A percentile compares a stretch with the other conserved stretches of the same genome.
phyloP scores from a whole-genome alignment of 2,797 vertebrate genomes.

The Diplodus sargus region DNA sequence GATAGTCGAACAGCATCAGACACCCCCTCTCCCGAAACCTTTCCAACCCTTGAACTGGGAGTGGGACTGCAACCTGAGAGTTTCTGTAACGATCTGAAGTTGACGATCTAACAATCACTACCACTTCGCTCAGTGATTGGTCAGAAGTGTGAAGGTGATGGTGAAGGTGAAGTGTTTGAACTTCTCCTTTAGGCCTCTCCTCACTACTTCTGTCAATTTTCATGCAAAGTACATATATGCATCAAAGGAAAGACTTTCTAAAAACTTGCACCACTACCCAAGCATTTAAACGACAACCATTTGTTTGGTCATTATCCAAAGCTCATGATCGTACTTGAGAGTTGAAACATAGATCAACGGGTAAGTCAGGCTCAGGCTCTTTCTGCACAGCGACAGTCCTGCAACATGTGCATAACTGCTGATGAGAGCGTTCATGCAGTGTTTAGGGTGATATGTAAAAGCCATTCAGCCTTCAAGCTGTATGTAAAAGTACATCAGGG shows the following conservation, averaged over 20 bases:
- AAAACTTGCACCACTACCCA: no score
- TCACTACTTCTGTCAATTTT: not conserved
- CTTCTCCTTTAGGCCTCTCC: not conserved
- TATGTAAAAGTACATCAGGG: no score
- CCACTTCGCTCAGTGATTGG: not conserved
- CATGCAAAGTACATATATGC: not conserved
- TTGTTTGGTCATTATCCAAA: not conserved
- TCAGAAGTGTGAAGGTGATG: not conserved
- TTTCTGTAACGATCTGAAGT: no score
- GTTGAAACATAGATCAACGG: not conserved
- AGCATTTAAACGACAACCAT: no score
- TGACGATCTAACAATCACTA: not conserved
- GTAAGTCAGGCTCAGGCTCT: not conserved
- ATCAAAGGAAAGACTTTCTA: not conserved
- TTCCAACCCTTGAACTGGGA: no score
- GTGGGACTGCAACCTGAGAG: no score
- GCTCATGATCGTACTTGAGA: not conserved
- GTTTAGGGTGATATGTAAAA: not conserved
- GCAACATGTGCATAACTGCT: not conserved
- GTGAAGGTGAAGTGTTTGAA: not conserved
- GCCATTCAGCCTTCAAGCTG: not conserved
- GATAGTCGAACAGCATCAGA: no score
- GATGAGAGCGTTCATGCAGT: not conserved
- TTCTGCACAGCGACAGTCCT: not conserved
- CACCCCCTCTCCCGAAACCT: no score